These are phyloP conservation scores for Heterocephalus glaber DNA, from an alignment of 2,113 vertebrate species.

Conservation along the genomic window DNA sequence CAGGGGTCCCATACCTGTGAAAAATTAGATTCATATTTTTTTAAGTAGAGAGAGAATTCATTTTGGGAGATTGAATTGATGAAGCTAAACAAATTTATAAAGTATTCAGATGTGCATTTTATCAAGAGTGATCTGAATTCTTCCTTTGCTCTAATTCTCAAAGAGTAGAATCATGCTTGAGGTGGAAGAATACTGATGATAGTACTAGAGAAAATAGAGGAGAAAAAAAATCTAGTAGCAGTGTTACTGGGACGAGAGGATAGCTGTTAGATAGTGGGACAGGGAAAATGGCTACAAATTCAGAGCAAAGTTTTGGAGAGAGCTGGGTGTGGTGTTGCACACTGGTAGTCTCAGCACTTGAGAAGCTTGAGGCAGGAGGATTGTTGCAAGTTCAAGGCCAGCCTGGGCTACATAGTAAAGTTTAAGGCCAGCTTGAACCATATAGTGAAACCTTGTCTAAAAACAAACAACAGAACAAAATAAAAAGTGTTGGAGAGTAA, in stretches of 20 bases:
- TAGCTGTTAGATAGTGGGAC: neutral
- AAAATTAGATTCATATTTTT: neutral
- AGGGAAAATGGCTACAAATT: slow-evolving; percentile 18
- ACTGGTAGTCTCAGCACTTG: too few relatives aligned
- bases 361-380: neutral
- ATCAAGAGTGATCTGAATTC: neutral
- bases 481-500: neutral
- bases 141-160: neutral
- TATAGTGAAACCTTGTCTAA: neutral
- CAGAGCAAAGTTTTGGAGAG: neutral
- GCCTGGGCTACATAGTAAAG: neutral
- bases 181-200: neutral
- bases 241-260: neutral
- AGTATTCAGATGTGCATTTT: slow-evolving; percentile 7
- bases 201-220: neutral
- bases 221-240: slow-evolving; percentile 18
- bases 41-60: neutral
- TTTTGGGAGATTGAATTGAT: neutral
- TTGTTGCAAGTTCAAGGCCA: neutral
- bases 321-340: too few relatives aligned
- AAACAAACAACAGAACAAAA: neutral
- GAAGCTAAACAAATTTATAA: slow-evolving; percentile 46
- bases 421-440: neutral
- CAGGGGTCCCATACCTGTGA: neutral
- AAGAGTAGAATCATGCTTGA: neutral